Evolutionary conservation across 2,888 invertebrate genomes (phyloP), one percentile per base, ranked within the genome.

Genomic region (Drosophila birchii): DNA sequence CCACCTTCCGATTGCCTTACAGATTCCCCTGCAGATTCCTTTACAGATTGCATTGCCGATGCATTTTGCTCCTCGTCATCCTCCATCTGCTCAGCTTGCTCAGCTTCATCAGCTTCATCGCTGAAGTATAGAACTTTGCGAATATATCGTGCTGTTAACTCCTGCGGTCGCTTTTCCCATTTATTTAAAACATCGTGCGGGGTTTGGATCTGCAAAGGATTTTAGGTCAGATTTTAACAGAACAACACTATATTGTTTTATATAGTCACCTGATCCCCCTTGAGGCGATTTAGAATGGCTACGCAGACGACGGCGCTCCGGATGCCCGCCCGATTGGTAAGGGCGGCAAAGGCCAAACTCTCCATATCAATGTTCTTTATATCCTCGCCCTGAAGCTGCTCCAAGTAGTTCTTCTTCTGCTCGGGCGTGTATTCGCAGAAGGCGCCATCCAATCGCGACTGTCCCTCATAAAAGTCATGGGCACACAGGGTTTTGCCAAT

Each of bases 291-390:
- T 47, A 99, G 93, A 26, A 99, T 92, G 0, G 98, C 95, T 58
- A 98, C 98, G 92, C 98, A 98, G 49, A 98, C 94, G 51, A 98
- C 96, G 7, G 97, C 98, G 0, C 97, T 95, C 90, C 95, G 95
- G 78, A 98, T 96, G 4, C 97, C 96, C 12, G 98, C 98, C 90
- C 97, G 96, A 90, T 96, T 96, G 12, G 98, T 98, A 55, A 98
- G 94, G 0, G 98, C 97, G 0, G 98, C 97, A 91, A 99, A 98
- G 16, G 96, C 96, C 3, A 97, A 93, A 29, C 96, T 96, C 93
- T 99, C 98, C 98, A 98, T 98, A 93, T 99, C 98, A 80, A 99
- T 98, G 92, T 99, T 99, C 18, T 96, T 94, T 7, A 99, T 96
- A 2, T 97, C 97, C 39, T 94, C 93, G 72, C 94, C 94, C 75